Base-by-base conservation (phyloP, 2,888 invertebrate genomes). In the Chironomus tentans region DNA sequence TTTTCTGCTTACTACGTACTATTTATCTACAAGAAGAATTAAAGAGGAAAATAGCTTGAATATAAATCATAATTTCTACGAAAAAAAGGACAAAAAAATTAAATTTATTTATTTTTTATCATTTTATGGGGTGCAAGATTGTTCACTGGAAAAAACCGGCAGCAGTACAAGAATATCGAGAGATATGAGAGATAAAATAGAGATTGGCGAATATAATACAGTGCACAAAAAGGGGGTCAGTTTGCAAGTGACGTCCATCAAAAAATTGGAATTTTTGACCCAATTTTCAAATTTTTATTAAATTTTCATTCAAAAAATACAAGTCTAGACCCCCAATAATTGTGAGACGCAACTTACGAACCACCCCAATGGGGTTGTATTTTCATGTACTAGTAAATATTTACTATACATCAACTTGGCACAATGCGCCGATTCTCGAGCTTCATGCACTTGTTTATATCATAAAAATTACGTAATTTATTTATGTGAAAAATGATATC, bases 401-500 rank as follows among this genome's bases (percentile, higher is more conserved):
- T 65, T 65, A 65, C 65, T 24, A 24, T 65, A 24, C 21, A 65
- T 24, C 18, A 65, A 65, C 65, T 65, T 56, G 50, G 71, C 71
- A 24, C 71, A 24, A 13, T 50, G 10, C 28, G n/a, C 56, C 18
- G 13, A 10, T 13, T 18, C 15, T 22, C 6, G 28, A 70, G n/a
- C 6, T 3, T 10, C 28, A 24, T 22, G 24, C 71, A 56, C 71
- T 71, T 71, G 71, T 71, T 71, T 28, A 47, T 71, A 71, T 71
- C 71, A 71, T 71, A 71, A 71, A n/a, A 71, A 71, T 71, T 71
- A 71, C 56, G 71, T 71, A 71, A 71, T 71, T 71, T 71, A 71
- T 71, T 71, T 71, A 56, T 71, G 24, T 71, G 71, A 71, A 56
- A 71, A 71, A 71, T 71, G 71, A 71, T 71, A 71, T 56, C 71